A percentile compares a stretch with the other conserved stretches of the same genome.
These are phyloP conservation scores for Saguinus midas DNA, from an alignment of 2,113 vertebrate genomes.

Conservation along the genomic window DNA sequence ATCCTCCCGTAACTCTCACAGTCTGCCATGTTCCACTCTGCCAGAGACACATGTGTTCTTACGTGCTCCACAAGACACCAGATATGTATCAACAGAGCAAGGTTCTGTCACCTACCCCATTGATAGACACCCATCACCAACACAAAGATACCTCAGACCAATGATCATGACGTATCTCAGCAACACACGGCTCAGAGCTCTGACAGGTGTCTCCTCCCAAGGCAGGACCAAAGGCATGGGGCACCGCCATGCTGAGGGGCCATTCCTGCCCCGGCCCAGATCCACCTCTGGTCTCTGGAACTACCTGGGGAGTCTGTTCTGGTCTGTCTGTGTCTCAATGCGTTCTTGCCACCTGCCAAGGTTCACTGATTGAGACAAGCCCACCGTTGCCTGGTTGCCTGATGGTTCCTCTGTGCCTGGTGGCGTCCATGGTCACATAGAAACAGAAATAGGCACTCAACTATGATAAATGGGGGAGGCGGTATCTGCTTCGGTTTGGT, in stretches of 20 bases:
- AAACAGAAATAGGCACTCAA: not conserved
- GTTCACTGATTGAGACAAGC: not conserved
- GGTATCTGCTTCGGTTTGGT: not conserved
- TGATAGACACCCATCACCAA: not conserved
- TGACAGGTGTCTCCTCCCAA: accelerated
- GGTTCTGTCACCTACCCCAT: not conserved
- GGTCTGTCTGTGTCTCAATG: not conserved
- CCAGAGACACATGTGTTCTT: not conserved
- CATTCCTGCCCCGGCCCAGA: not conserved
- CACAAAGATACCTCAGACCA: not conserved
- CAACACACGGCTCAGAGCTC: not conserved
- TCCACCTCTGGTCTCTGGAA: not conserved
- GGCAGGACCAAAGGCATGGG: not conserved
- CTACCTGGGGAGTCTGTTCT: accelerated
- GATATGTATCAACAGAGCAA: not conserved
- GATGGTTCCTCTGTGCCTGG: not conserved
- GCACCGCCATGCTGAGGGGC: not conserved
- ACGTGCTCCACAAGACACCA: not conserved
- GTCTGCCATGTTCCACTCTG: not conserved
- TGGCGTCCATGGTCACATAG: accelerated
- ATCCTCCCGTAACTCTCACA: not conserved
- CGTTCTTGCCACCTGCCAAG: too few species aligned
- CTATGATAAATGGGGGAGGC: not conserved
- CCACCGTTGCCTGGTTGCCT: not conserved
- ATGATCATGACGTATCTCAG: not conserved